phyloP scores from a whole-genome alignment of 2,113 vertebrate genomes.

The Marmota flaviventris region DNA sequence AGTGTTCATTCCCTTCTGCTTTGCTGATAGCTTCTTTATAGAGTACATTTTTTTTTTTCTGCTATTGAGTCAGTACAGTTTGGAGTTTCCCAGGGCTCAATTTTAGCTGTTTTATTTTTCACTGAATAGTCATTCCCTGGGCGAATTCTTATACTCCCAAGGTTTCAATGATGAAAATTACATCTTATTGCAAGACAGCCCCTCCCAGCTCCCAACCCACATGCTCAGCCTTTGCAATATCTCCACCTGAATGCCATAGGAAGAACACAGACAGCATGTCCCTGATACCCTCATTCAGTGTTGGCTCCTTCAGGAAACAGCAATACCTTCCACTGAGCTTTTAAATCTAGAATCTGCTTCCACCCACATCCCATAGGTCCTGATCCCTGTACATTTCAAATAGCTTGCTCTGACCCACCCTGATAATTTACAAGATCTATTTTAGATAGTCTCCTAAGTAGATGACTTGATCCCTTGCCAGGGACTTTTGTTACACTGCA shows the following conservation, averaged over 20 bases:
- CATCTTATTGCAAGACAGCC: background rate
- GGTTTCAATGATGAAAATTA: background rate
- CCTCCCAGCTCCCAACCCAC: background rate
- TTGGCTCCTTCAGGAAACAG: background rate
- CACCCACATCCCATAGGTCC: background rate
- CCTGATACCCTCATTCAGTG: background rate
- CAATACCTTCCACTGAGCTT: background rate
- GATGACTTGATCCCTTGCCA: background rate
- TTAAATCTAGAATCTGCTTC: background rate
- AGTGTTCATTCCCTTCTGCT: background rate
- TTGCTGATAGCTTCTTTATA: background rate
- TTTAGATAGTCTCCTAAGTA: background rate
- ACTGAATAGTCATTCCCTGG: background rate
- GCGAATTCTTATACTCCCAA: background rate
- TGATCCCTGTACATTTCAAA: background rate
- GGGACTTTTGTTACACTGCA: background rate
- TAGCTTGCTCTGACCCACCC: background rate
- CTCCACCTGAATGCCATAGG: background rate
- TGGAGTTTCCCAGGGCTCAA: background rate
- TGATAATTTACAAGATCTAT: background rate
- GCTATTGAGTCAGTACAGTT: background rate
- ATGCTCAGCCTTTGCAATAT: background rate
- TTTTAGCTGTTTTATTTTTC: background rate
- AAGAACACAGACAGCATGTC: accelerated
- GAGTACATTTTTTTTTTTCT: background rate